Percentiles rank a stretch among this genome's conserved stretches.
phyloP scores from a whole-genome alignment of 2,797 vertebrate species.

The Gallinago stenura region DNA sequence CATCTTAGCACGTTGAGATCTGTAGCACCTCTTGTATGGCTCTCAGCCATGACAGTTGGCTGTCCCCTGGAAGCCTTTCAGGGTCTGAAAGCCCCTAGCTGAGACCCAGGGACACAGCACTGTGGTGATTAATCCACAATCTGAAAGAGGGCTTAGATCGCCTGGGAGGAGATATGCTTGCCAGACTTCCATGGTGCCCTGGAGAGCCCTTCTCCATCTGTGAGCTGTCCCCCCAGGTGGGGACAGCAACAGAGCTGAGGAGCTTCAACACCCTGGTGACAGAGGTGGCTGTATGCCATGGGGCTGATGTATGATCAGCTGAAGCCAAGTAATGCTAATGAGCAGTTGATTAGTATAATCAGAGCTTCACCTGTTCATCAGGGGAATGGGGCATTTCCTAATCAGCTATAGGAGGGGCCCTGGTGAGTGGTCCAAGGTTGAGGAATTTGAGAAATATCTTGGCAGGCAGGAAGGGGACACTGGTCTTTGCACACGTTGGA shows the following conservation, averaged over 20 bases:
- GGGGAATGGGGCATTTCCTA: slow-evolving; percentile 4
- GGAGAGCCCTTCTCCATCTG: background rate
- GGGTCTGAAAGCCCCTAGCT: background rate
- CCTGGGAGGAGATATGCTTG: background rate
- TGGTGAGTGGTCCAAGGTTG: background rate
- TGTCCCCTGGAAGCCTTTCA: background rate
- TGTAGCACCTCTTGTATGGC: background rate
- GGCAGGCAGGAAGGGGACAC: background rate
- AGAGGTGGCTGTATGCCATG: background rate
- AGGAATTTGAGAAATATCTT: background rate
- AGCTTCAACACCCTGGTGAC: background rate
- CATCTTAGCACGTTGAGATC: background rate
- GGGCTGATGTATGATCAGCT: background rate
- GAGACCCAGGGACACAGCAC: background rate
- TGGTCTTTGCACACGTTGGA: background rate
- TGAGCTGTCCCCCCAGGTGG: background rate
- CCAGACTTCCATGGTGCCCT: background rate
- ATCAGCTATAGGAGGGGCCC: background rate
- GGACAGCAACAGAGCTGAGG: background rate
- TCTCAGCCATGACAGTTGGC: background rate
- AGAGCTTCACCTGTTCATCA: slow-evolving; percentile 41
- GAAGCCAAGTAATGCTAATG: slow-evolving; percentile 38
- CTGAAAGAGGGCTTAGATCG: background rate
- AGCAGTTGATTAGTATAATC: slow-evolving; percentile 55
- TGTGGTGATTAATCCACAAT: background rate